Evolutionary conservation across 2,113 vertebrate genomes (phyloP).

Genomic region (Lepisosteus osseus): DNA sequence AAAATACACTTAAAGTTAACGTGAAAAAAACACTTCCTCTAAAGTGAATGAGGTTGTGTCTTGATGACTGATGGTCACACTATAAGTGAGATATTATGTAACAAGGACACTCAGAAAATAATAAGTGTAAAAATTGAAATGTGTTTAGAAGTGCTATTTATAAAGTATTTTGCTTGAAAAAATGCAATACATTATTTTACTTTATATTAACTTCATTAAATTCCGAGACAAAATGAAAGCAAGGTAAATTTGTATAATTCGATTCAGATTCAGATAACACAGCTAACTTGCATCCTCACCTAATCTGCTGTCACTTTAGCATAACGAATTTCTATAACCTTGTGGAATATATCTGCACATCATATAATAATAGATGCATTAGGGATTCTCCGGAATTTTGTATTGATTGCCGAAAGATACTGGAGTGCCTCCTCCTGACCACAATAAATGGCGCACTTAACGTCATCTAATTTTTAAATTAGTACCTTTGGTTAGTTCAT

Average conservation of each 20-base stretch:
- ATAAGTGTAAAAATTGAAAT: too few relatives aligned
- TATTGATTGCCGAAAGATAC: conserved; percentile 62
- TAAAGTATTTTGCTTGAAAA: too few relatives aligned
- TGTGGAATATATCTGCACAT: conserved; percentile 51
- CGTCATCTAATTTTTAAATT: conserved; percentile 55
- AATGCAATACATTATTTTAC: too few relatives aligned
- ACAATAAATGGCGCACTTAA: conserved; percentile 44
- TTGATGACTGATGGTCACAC: too few relatives aligned
- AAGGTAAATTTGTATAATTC: conserved; percentile 20
- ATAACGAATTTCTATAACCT: conserved; percentile 18
- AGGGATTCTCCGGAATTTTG: conserved; percentile 57
- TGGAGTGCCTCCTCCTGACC: conserved; percentile 47
- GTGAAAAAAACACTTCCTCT: too few relatives aligned
- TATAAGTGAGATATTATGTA: too few relatives aligned
- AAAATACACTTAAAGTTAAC: too few relatives aligned
- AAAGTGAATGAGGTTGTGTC: too few relatives aligned
- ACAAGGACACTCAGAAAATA: too few relatives aligned
- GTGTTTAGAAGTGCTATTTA: too few relatives aligned
- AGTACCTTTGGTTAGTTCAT: conserved; percentile 56
- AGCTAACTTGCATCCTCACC: conserved; percentile 38
- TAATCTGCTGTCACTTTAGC: conserved; percentile 42
- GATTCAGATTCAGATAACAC: conserved; percentile 37
- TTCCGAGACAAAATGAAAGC: too few relatives aligned
- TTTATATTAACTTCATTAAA: too few relatives aligned
- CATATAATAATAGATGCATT: conserved; percentile 66